Conservation (phyloP, 2,797 vertebrate genomes). For the Gobionotothen gibberifrons region DNA sequence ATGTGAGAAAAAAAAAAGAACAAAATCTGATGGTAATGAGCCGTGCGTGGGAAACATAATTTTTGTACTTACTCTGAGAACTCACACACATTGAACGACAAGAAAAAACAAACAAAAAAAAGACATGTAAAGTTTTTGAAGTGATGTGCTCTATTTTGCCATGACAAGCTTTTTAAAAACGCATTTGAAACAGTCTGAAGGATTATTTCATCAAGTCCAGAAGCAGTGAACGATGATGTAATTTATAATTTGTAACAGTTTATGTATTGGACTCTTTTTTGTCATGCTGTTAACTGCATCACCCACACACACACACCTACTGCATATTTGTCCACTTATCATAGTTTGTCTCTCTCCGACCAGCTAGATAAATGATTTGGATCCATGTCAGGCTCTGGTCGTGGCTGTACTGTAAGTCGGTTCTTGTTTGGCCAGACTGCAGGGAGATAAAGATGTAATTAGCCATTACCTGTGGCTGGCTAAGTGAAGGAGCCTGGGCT, state of each 20-base stretch:
- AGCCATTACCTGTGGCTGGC: slow-evolving; percentile 78
- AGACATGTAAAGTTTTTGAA: slow-evolving; percentile 80
- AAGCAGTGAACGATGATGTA: slow-evolving; percentile 70
- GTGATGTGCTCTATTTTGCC: slow-evolving; percentile 86
- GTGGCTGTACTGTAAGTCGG: slow-evolving; percentile 60
- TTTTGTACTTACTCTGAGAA: slow-evolving; percentile 84
- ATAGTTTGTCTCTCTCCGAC: slow-evolving; percentile 59
- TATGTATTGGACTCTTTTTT: slow-evolving; percentile 64
- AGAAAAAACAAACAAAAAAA: slow-evolving; percentile 50
- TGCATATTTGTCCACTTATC: slow-evolving; percentile 62
- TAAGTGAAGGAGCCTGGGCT: slow-evolving; percentile 75
- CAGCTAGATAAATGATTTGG: slow-evolving; percentile 65
- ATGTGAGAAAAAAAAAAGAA: slow-evolving; percentile 79
- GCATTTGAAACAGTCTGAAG: slow-evolving; percentile 66
- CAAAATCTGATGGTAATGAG: slow-evolving; percentile 74
- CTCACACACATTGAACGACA: slow-evolving; percentile 72
- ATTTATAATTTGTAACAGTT: slow-evolving; percentile 80
- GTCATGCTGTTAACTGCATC: slow-evolving; percentile 72
- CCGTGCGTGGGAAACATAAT: slow-evolving; percentile 71
- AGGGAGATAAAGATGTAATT: slow-evolving; percentile 85
- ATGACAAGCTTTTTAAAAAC: slow-evolving; percentile 83
- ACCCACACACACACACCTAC: slow-evolving; percentile 62
- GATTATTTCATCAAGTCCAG: slow-evolving; percentile 65
- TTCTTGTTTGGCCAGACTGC: slow-evolving; percentile 65
- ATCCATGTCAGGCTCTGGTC: slow-evolving; percentile 62